Conservation (phyloP, 2,888 invertebrate genomes). For the Lepidonotus clava region DNA sequence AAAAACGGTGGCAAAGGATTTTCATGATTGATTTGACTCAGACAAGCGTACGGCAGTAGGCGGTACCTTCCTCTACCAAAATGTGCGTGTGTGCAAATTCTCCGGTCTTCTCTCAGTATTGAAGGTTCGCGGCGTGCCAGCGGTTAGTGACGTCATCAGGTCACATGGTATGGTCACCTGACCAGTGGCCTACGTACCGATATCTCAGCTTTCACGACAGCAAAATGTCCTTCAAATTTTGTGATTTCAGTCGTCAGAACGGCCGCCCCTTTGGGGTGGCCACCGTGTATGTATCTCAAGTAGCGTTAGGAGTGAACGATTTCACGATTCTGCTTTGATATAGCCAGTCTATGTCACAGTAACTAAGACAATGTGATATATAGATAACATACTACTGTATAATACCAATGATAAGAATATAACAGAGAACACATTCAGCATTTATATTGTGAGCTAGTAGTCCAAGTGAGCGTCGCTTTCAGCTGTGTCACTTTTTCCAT, state of each 20-base stretch:
- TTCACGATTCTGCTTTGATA: slow-evolving; percentile 33
- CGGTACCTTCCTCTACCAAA: slow-evolving; percentile 8
- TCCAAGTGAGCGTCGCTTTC: slow-evolving; percentile 25
- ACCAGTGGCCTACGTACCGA: slow-evolving; percentile 32
- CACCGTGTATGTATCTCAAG: slow-evolving; percentile 33
- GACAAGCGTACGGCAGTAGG: background rate
- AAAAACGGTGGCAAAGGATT: too few relatives aligned
- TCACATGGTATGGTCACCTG: slow-evolving; percentile 36
- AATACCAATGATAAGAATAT: too few relatives aligned
- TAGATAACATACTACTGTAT: slow-evolving; percentile 43
- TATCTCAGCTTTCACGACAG: slow-evolving; percentile 54
- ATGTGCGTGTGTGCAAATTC: slow-evolving; percentile 45
- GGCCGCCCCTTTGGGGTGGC: slow-evolving; percentile 1
- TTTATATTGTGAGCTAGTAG: slow-evolving; percentile 46
- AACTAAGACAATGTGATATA: slow-evolving; percentile 48
- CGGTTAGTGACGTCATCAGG: slow-evolving; percentile 43
- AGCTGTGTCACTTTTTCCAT: slow-evolving; percentile 40
- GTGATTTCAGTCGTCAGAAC: slow-evolving; percentile 50
- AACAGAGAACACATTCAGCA: background rate
- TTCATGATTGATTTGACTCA: background rate
- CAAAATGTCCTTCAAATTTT: slow-evolving; percentile 53
- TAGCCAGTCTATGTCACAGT: slow-evolving; percentile 41
- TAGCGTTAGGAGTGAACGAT: slow-evolving; percentile 9
- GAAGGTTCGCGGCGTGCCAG: slow-evolving; percentile 35
- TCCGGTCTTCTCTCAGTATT: slow-evolving; percentile 47